These are phyloP conservation scores for Dinocampus coccinellae DNA, from an alignment of 2,888 invertebrate genomes.

Conservation along the genomic window DNA sequence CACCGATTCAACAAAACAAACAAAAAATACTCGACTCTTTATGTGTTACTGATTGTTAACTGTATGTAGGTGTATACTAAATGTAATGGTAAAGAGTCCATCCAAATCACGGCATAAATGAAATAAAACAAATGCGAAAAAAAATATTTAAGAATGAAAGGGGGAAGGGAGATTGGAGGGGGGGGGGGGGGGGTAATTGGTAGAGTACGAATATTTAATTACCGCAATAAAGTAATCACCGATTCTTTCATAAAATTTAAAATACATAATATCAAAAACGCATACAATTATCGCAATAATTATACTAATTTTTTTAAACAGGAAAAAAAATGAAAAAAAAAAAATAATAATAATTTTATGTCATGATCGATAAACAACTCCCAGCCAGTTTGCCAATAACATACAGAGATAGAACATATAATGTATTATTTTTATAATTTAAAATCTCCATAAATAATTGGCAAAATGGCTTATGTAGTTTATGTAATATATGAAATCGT, in stretches of 20 bases:
- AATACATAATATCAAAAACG: slow-evolving; percentile 21
- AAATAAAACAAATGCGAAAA: neutral
- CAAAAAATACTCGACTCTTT: slow-evolving; percentile 12
- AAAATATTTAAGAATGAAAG: neutral
- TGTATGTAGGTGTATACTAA: neutral
- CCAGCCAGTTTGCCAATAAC: slow-evolving; percentile 46
- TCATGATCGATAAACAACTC: slow-evolving; percentile 6
- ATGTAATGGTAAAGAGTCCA: slow-evolving; percentile 39
- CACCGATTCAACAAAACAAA: too few species aligned
- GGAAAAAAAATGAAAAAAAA: neutral
- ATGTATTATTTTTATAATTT: slow-evolving; percentile 67
- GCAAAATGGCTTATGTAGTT: slow-evolving; percentile 54
- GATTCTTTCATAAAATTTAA: neutral
- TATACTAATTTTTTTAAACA: neutral
- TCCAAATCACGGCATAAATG: slow-evolving; percentile 18
- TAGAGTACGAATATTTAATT: neutral
- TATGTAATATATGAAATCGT: slow-evolving; percentile 46
- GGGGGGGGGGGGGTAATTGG: neutral
- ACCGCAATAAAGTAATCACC: neutral
- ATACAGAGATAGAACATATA: slow-evolving; percentile 51
- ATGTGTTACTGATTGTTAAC: neutral
- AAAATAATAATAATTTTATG: neutral
- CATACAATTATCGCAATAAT: neutral
- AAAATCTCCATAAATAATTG: slow-evolving; percentile 50
- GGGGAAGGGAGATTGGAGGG: neutral